Percentiles rank a stretch among this genome's conserved stretches.
Conservation (phyloP, 1,140 invertebrate species). For the Tribolium castaneum region DNA sequence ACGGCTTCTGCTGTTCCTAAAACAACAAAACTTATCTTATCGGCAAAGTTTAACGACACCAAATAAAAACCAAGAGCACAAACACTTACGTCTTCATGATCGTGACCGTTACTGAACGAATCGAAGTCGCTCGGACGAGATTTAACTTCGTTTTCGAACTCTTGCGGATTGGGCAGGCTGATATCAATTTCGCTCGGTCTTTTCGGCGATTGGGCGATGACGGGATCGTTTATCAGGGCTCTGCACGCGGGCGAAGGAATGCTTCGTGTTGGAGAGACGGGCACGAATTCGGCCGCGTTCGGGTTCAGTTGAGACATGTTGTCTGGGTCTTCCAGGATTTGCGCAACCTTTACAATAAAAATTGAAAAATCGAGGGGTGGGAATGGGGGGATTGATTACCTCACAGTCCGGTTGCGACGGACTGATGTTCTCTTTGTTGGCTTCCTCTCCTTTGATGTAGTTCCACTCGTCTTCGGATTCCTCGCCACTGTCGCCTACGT, state of each 20-base stretch:
- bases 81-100: slow-evolving; percentile 56
- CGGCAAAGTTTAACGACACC: background rate
- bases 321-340: slow-evolving; percentile 63
- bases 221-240: slow-evolving; percentile 61
- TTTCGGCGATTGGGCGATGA: slow-evolving; percentile 73
- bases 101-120: slow-evolving; percentile 67
- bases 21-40: slow-evolving; percentile 44
- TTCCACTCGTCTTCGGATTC: slow-evolving; percentile 85
- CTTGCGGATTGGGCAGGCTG: slow-evolving; percentile 70
- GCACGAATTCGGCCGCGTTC: slow-evolving; percentile 78
- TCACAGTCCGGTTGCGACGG: slow-evolving; percentile 54
- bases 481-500: slow-evolving; percentile 79
- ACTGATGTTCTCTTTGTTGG: slow-evolving; percentile 60
- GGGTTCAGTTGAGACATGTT: slow-evolving; percentile 77
- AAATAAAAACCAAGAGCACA: slow-evolving; percentile 7
- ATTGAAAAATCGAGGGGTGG: background rate
- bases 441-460: slow-evolving; percentile 74
- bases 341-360: slow-evolving; percentile 48
- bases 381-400: slow-evolving; percentile 29
- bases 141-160: slow-evolving; percentile 72
- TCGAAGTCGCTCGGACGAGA: slow-evolving; percentile 70
- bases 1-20: slow-evolving; percentile 53
- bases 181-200: slow-evolving; percentile 69
- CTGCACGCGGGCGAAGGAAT: slow-evolving; percentile 58
- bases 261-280: slow-evolving; percentile 68